Conservation (phyloP, 1,140 invertebrate species). For the Halotydeus destructor region DNA sequence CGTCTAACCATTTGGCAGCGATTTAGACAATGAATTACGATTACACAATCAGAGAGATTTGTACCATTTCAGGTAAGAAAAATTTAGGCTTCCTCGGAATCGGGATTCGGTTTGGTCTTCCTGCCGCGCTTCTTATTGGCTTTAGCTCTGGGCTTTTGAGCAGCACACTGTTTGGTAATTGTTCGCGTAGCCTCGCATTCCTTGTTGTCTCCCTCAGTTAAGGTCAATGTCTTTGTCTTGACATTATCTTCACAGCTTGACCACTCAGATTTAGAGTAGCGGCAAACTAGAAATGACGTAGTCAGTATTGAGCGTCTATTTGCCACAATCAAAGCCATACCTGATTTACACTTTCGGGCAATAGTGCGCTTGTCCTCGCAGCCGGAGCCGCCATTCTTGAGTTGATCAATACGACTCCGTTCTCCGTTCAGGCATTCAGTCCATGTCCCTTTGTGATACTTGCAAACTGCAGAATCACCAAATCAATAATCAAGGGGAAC, state of each 20-base stretch:
- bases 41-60: no score
- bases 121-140: background rate
- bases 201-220: background rate
- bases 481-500: background rate
- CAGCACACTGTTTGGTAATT: constrained; percentile 1
- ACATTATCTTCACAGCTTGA: constrained; percentile 2
- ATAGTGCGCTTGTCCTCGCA: constrained; percentile 3
- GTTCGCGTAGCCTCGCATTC: constrained; percentile 5
- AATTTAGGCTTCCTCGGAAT: no score
- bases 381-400: background rate
- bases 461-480: constrained; percentile 3
- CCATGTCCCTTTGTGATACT: constrained; percentile 8
- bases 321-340: no score
- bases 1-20: no score
- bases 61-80: no score
- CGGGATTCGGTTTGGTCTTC: background rate
- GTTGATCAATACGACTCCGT: constrained; percentile 1
- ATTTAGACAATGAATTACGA: no score
- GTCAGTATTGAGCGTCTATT: no score
- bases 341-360: constrained; percentile 5
- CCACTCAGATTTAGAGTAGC: constrained; percentile 8
- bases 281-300: no score
- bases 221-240: constrained; percentile 10
- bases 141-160: background rate
- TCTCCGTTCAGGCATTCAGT: constrained; percentile 7